Evolutionary conservation across 2,797 vertebrate genomes (phyloP), one percentile per base, ranked within the genome.

Genomic region (Potorous gilbertii): DNA sequence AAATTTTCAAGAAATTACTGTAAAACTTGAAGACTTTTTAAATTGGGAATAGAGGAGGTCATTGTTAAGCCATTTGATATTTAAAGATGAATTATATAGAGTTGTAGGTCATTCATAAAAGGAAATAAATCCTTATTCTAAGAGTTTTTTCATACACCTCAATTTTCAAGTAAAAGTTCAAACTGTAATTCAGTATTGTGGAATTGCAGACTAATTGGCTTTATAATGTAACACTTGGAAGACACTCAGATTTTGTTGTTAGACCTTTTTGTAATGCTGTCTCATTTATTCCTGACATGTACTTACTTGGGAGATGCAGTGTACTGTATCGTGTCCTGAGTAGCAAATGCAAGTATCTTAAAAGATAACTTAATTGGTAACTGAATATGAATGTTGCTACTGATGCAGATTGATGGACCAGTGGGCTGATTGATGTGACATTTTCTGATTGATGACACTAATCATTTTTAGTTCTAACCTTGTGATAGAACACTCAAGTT

Each of bases 391-490:
- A 92, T 56, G 54, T 52, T 62, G 55, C 91, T 74, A 54, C 40
- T 59, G 90, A n/a, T 94, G 90, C 59, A 91, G 74, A 90, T 92
- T 94, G 55, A 94, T 91, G 55, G 74, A 90, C 91, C 81, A 57
- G 50, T 54, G 28, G 56, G 59, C 46, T 94, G 91, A 92, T 94
- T 90, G 90, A 94, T 94, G 95, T 55, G 91, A 90, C 91, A 62
- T 74, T 92, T 56, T 90, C 91, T 92, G 90, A 94, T 92, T 94
- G 87, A 90, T 96, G 56, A 54, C 56, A 56, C 56, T 27, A 55
- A 59, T 94, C 54, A 31, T 95, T 94, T 90, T 46, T 92, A 81
- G n/a, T 94, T 57, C 57, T 96, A 92, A 93, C 54, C 90, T 92
- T 93, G n/a, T 52, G 29, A 55, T 56, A 59, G n/a, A 56, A 56